Evolutionary conservation across 2,113 vertebrate genomes (phyloP).

Genomic region (Gulo gulo): DNA sequence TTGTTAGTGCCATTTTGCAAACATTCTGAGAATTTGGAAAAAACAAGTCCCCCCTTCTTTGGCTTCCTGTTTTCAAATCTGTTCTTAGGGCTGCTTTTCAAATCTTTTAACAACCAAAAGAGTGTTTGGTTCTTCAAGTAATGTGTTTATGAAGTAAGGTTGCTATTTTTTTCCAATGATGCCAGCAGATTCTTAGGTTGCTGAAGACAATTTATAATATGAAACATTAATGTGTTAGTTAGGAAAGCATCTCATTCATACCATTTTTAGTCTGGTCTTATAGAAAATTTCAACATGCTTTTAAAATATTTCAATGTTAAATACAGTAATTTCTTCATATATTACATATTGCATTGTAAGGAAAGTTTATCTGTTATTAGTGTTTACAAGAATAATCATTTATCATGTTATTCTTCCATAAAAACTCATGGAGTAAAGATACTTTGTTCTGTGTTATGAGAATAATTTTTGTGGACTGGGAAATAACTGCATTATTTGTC

Average conservation of each 20-base stretch:
- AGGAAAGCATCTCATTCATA: not conserved
- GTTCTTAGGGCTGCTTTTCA: conserved; percentile 49
- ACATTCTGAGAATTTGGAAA: conserved; percentile 52
- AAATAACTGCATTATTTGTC: conserved; percentile 48
- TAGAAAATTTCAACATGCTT: not conserved
- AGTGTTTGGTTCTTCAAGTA: conserved; percentile 3
- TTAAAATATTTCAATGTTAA: conserved; percentile 36
- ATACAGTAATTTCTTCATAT: conserved; percentile 4
- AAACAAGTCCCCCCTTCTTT: not conserved
- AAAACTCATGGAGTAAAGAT: conserved; percentile 39
- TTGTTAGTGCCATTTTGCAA: conserved; percentile 39
- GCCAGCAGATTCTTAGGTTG: not conserved
- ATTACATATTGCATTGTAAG: not conserved
- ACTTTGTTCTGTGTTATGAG: not conserved
- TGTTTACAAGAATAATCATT: conserved; percentile 41
- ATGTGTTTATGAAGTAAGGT: conserved; percentile 25
- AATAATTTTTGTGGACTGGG: conserved; percentile 28
- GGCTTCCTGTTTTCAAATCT: conserved; percentile 64
- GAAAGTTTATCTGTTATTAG: conserved; percentile 42
- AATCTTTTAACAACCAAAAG: conserved; percentile 1
- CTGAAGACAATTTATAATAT: not conserved
- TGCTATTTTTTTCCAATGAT: not conserved
- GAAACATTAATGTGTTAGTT: not conserved
- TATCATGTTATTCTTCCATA: conserved; percentile 28
- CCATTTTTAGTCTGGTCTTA: not conserved